A percentile compares a stretch with the other conserved stretches of the same genome.
phyloP scores from a whole-genome alignment of 2,888 invertebrate genomes.

The Drosophila gaucha region DNA sequence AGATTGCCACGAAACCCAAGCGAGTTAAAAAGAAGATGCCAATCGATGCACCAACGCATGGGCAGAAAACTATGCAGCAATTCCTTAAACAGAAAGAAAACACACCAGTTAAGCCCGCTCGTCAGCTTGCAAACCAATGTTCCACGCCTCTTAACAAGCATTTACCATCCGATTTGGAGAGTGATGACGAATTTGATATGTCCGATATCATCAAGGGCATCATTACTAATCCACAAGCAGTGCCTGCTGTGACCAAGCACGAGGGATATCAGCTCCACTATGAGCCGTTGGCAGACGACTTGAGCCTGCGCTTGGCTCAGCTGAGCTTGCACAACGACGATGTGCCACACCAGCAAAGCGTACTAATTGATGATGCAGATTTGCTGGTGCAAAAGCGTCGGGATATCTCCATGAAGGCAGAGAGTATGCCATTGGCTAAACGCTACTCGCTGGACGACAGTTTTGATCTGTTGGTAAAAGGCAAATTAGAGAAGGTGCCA shows the following conservation, averaged over 20 bases:
- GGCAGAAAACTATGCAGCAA: slow-evolving; percentile 82
- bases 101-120: slow-evolving; percentile 43
- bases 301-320: slow-evolving; percentile 56
- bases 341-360: slow-evolving; percentile 8
- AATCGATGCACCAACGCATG: slow-evolving; percentile 80
- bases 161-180: slow-evolving; percentile 80
- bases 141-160: slow-evolving; percentile 80
- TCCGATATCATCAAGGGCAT: slow-evolving; percentile 86
- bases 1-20: slow-evolving; percentile 67
- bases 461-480: slow-evolving; percentile 74
- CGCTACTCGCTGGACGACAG: slow-evolving; percentile 78
- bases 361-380: slow-evolving; percentile 66
- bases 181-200: slow-evolving; percentile 85
- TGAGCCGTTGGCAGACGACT: slow-evolving; percentile 59
- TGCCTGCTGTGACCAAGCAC: slow-evolving; percentile 60
- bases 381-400: slow-evolving; percentile 62
- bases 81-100: slow-evolving; percentile 67
- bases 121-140: slow-evolving; percentile 49
- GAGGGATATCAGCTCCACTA: slow-evolving; percentile 75
- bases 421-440: slow-evolving; percentile 44
- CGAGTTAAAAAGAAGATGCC: slow-evolving; percentile 55
- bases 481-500: slow-evolving; percentile 23
- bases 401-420: slow-evolving; percentile 48
- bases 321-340: slow-evolving; percentile 32
- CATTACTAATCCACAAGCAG: slow-evolving; percentile 65